Evolutionary conservation across 2,797 vertebrate species (phyloP), one percentile per base, ranked within the genome.

Genomic region (Esox masquinongy): DNA sequence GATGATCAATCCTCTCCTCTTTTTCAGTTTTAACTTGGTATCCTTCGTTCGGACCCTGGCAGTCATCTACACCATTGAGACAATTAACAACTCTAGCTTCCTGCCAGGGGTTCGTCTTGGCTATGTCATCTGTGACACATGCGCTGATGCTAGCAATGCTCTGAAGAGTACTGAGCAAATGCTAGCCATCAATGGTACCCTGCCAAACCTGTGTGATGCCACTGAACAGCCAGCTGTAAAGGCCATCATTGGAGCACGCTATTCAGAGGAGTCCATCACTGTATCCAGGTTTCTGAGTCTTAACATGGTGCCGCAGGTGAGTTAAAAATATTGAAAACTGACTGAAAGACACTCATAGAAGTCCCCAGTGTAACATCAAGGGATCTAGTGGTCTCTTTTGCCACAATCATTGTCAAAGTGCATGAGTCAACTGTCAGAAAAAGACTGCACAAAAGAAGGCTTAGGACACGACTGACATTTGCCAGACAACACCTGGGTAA

Each of bases 231-330:
- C 88, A 12, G 67, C 26, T 2, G 80, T 92, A 15, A 93, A 93
- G 80, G 80, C 79, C 1, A 77, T 93, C 15, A 74, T 92, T 24
- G 92, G 92, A 16, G 79, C 85, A 0, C 69, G 68, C 0, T 89
- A 85, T 79, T 93, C 92, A 0, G 90, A 91, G 77, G 80, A 85
- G 22, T 87, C 90, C 14, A 79, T 92, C 1, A 81, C 83, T 22
- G 72, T 92, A 59, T 89, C 92, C 72, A 79, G 80, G 67, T 79
- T 93, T 67, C 83, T 93, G 3, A 88, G 84, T 24, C 69, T 91
- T 9, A 88, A 88, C 74, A 86, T 92, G 90, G 68, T 93, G 16
- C 90, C 92, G 34, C 84, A 91, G 43, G 92, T 93, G 74, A 90
- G 87, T 72, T 34, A 39, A 59, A 1, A 39, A 11, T 19, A 4